Conservation (phyloP, 2,113 vertebrate species). For the Actenoides lindsayi region DNA sequence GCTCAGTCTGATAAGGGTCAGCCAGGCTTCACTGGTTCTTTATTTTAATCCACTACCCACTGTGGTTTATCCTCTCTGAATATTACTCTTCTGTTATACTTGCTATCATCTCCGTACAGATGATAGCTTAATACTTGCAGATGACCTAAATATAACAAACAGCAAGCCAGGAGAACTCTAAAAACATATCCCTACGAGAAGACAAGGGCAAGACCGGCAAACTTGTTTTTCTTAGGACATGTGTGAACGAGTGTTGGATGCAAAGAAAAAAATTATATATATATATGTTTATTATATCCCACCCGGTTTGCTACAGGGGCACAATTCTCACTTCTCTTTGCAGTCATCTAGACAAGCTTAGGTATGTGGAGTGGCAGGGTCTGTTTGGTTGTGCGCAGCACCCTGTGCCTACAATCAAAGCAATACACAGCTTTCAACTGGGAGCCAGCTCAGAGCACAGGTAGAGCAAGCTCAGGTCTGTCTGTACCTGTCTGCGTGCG, state of each 20-base stretch:
- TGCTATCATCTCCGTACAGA: background rate
- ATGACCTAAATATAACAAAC: background rate
- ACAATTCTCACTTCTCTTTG: background rate
- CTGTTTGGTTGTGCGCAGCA: background rate
- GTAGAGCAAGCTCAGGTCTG: conserved; percentile 43
- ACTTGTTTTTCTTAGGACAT: conserved; percentile 1
- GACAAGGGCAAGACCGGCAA: background rate
- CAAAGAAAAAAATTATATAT: background rate
- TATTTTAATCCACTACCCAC: background rate
- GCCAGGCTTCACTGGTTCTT: background rate
- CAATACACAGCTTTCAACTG: background rate
- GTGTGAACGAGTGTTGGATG: background rate
- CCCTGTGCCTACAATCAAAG: background rate
- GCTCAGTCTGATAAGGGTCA: background rate
- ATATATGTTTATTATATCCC: background rate
- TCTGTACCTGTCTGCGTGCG: conserved; percentile 15
- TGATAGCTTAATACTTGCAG: conserved; percentile 18
- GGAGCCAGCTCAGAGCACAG: background rate
- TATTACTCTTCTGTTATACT: background rate
- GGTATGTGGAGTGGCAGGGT: background rate
- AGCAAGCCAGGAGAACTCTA: background rate
- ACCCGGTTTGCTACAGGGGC: background rate
- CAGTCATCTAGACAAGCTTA: background rate
- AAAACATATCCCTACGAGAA: background rate
- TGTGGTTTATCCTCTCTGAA: background rate